Evolutionary conservation across 2,797 vertebrate species (phyloP).

Genomic region (Spea hammondii): DNA sequence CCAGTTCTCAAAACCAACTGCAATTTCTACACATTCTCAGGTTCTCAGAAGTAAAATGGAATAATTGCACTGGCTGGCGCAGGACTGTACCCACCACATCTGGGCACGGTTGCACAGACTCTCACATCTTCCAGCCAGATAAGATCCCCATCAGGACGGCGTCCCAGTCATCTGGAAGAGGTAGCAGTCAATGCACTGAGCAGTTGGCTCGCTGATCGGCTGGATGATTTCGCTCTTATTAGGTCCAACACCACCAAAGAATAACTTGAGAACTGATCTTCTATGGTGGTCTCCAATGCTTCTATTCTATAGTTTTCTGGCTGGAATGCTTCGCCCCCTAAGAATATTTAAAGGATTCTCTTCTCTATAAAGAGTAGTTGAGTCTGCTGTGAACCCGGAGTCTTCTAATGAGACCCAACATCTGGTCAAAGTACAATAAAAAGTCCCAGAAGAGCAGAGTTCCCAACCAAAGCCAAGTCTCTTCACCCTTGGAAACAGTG

Average conservation of each 20-base stretch:
- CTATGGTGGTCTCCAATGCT: slow-evolving; percentile 29
- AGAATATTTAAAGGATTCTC: too few relatives aligned
- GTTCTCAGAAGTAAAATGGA: slow-evolving; percentile 36
- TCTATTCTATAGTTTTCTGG: slow-evolving; percentile 2
- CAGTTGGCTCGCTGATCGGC: slow-evolving; percentile 2
- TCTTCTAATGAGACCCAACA: too few relatives aligned
- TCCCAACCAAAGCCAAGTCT: too few relatives aligned
- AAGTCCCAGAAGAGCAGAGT: too few relatives aligned
- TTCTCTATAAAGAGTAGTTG: too few relatives aligned
- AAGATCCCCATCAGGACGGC: slow-evolving; percentile 12
- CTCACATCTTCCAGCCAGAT: slow-evolving; percentile 35
- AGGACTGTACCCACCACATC: slow-evolving; percentile 22
- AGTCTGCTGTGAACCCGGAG: too few relatives aligned
- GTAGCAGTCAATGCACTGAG: slow-evolving; percentile 8
- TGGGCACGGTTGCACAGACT: slow-evolving; percentile 26
- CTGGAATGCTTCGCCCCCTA: too few relatives aligned
- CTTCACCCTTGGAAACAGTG: too few relatives aligned
- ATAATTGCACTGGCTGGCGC: slow-evolving; percentile 20
- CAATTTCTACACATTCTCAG: slow-evolving; percentile 30
- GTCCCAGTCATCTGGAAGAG: slow-evolving; percentile 19
- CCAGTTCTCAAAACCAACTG: slow-evolving; percentile 30
- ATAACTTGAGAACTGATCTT: slow-evolving; percentile 19
- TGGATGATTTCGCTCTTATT: slow-evolving; percentile 4
- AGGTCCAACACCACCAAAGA: slow-evolving; percentile 33
- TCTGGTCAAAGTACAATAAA: too few relatives aligned